These are phyloP conservation scores for Macrotrachela quadricornifera DNA, from an alignment of 1,140 invertebrate genomes.

Conservation along the genomic window DNA sequence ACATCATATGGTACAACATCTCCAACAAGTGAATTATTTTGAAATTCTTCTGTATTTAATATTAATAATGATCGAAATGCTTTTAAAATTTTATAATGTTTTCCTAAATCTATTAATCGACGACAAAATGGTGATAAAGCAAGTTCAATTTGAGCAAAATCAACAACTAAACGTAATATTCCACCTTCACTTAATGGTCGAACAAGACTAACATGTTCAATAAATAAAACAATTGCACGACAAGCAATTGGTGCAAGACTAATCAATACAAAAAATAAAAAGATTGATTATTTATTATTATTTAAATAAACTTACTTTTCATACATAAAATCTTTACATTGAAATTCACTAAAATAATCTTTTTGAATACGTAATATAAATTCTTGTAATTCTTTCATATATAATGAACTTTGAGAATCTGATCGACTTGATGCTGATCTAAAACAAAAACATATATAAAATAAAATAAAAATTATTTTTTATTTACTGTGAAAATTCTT, in stretches of 20 bases:
- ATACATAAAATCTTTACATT: slow-evolving; percentile 36
- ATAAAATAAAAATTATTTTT: no score
- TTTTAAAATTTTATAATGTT: slow-evolving; percentile 46
- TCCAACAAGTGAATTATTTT: slow-evolving; percentile 33
- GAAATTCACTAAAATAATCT: slow-evolving; percentile 50
- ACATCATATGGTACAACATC: slow-evolving; percentile 56
- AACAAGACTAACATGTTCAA: slow-evolving; percentile 59
- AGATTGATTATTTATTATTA: no score
- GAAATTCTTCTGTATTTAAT: background rate
- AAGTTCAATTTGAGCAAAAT: slow-evolving; percentile 53
- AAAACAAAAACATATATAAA: no score
- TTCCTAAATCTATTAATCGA: slow-evolving; percentile 48
- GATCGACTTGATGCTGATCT: background rate
- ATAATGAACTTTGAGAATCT: slow-evolving; percentile 44
- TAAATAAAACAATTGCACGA: slow-evolving; percentile 60
- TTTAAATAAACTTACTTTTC: no score
- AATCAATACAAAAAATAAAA: slow-evolving; percentile 31
- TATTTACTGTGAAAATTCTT: slow-evolving; percentile 42
- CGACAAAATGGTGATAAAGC: slow-evolving; percentile 38
- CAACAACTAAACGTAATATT: slow-evolving; percentile 51
- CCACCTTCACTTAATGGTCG: slow-evolving; percentile 56
- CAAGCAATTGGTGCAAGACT: slow-evolving; percentile 42
- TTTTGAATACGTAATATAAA: slow-evolving; percentile 54
- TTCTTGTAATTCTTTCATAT: slow-evolving; percentile 72
- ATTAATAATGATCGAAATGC: slow-evolving; percentile 38